These are phyloP conservation scores for Lepus oiostolus DNA, from an alignment of 2,797 vertebrate genomes.

Conservation along the genomic window DNA sequence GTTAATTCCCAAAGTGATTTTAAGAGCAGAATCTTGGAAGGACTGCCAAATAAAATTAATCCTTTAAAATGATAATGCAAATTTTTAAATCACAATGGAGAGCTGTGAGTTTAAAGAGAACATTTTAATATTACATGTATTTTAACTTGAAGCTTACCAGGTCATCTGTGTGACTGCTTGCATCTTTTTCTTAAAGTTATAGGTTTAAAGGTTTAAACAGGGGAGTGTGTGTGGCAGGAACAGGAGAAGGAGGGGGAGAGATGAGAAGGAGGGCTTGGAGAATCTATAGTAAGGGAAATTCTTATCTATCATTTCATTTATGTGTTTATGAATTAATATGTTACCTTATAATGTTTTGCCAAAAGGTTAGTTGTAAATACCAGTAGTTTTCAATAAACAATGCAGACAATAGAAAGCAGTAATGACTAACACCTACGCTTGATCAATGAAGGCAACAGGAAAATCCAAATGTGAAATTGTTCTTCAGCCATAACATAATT, in stretches of 20 bases:
- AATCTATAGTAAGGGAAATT: conserved; percentile 18
- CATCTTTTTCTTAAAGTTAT: not conserved
- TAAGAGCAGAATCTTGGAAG: conserved; percentile 55
- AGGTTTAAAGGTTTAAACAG: not conserved
- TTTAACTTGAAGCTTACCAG: conserved; percentile 48
- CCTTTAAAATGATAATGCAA: conserved; percentile 71
- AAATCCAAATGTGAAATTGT: conserved; percentile 73
- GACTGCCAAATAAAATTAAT: conserved; percentile 71
- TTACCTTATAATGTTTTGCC: conserved; percentile 60
- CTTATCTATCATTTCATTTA: not conserved
- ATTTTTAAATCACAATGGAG: conserved; percentile 57
- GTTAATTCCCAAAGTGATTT: conserved; percentile 76
- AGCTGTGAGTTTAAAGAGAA: conserved; percentile 11
- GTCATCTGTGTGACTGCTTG: not conserved
- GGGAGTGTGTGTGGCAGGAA: not conserved
- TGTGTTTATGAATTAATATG: conserved; percentile 45
- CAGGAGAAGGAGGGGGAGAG: not conserved
- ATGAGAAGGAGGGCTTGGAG: not conserved
- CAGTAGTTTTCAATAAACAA: conserved; percentile 72
- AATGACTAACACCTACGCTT: conserved; percentile 72
- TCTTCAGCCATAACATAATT: conserved; percentile 72
- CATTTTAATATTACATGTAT: conserved; percentile 10
- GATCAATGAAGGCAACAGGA: conserved; percentile 66
- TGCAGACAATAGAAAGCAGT: conserved; percentile 56
- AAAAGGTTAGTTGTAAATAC: conserved; percentile 73